Evolutionary conservation across 2,113 vertebrate genomes (phyloP), one percentile per base, ranked within the genome.

Genomic region (Podarcis cretensis): DNA sequence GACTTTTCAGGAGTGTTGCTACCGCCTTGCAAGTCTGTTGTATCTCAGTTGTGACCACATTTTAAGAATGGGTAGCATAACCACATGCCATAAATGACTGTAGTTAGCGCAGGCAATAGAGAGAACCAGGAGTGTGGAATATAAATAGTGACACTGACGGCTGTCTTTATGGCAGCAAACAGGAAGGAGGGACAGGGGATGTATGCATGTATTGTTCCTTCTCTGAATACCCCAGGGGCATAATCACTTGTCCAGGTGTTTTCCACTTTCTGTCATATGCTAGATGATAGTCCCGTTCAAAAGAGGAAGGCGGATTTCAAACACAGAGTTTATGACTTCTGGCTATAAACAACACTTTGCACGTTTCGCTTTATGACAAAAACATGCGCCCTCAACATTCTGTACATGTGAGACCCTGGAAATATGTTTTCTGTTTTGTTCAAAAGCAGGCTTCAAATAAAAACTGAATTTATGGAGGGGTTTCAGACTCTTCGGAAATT

Each of bases 111-210:
- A 75, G 90, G 90, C 30, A 71, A 88, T 89, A 21, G 0, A 21
- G 0, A 23, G 85, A 90, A 89, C 86, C 63, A 0, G 14, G 0
- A 92, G 86, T 78, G 84, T 25, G 40, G 81, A 87, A 84, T 66
- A 66, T 77, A 79, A 83, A 83, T 1, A 1, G 74, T 90, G 86
- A 91, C 66, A 3, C 23, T 90, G 87, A 89, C 91, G 90, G 93
- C 7, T 91, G 71, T 81, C 85, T 87, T 91, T 32, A 66, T 20
- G 83, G 4, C 3, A 57, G 81, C 63, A 7, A 10, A 13, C 92
- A 95, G 91, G 91, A 94, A 89, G 87, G 80, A 88, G 73, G 84
- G 54, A 66, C 0, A 25, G 78, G 71, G 37, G 89, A 48, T 90
- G 0, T 73, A 71, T 2, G 37, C 3, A 6, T 3, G 27, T 68